Conservation (phyloP, 1,140 invertebrate species). For the Bombus cullumanus region DNA sequence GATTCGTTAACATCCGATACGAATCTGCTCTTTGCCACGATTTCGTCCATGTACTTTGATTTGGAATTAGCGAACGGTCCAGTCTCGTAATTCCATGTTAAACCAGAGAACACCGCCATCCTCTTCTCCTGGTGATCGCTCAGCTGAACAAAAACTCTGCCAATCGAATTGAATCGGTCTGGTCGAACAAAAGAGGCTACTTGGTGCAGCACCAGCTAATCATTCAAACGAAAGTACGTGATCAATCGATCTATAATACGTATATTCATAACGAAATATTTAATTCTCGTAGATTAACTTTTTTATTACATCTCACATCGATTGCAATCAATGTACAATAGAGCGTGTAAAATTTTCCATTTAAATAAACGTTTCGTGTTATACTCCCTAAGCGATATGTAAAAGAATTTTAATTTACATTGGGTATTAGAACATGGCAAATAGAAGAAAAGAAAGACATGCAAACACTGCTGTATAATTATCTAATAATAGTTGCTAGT, state of each 20-base stretch:
- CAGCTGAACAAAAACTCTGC: conserved; percentile 8
- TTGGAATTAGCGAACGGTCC: conserved; percentile 21
- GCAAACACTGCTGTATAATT: too few species aligned
- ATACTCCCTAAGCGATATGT: too few species aligned
- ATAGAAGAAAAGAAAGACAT: too few species aligned
- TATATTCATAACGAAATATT: neutral
- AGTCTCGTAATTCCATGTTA: conserved; percentile 11
- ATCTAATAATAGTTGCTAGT: too few species aligned
- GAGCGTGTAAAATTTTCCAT: neutral
- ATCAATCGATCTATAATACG: neutral
- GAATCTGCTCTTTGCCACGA: conserved; percentile 1
- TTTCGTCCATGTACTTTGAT: neutral
- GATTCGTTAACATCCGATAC: conserved; percentile 36
- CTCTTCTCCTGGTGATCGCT: neutral
- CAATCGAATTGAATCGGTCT: conserved; percentile 4
- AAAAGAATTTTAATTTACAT: too few species aligned
- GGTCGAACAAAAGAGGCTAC: neutral
- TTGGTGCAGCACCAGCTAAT: neutral
- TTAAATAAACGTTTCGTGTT: neutral
- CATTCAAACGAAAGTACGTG: neutral
- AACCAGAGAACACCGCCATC: neutral
- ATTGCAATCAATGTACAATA: too few species aligned
- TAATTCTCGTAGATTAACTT: neutral
- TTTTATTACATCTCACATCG: too few species aligned
- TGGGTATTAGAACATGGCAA: too few species aligned